A percentile compares a stretch with the other conserved stretches of the same genome.
Evolutionary conservation across 1,140 invertebrate genomes (phyloP).

Genomic region (Geopemphigus sp.): DNA sequence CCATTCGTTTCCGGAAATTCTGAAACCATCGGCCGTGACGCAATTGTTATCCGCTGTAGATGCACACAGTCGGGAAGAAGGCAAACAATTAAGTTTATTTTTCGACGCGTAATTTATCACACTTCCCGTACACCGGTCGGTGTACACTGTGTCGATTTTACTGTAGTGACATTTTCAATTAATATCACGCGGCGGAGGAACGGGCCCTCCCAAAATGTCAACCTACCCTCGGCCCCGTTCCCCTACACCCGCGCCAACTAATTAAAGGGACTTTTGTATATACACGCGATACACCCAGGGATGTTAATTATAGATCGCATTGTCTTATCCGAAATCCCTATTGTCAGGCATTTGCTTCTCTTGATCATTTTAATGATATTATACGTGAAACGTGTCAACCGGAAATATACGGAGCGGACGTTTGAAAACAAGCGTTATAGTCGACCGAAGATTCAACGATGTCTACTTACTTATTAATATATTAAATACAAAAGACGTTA

Average conservation of each 20-base stretch:
- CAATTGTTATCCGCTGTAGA: background rate
- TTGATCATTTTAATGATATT: conserved; percentile 21
- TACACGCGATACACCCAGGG: background rate
- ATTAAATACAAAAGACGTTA: background rate
- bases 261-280: conserved; percentile 47
- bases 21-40: too few relatives aligned
- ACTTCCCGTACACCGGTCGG: background rate
- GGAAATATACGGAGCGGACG: background rate
- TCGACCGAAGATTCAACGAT: background rate
- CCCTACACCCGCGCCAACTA: conserved; percentile 5
- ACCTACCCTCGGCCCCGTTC: background rate
- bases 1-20: too few relatives aligned
- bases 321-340: conserved; percentile 20
- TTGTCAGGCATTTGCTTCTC: conserved; percentile 10
- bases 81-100: conserved; percentile 32
- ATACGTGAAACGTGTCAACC: conserved; percentile 7
- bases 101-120: conserved; percentile 28
- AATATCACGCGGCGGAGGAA: conserved; percentile 13
- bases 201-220: conserved; percentile 11
- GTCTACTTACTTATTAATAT: background rate
- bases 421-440: background rate
- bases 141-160: conserved; percentile 21
- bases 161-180: conserved; percentile 45
- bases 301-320: conserved; percentile 43
- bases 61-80: background rate